Base-by-base conservation (phyloP, 2,888 invertebrate genomes). In the Amblyjoppa fuscipennis region DNA sequence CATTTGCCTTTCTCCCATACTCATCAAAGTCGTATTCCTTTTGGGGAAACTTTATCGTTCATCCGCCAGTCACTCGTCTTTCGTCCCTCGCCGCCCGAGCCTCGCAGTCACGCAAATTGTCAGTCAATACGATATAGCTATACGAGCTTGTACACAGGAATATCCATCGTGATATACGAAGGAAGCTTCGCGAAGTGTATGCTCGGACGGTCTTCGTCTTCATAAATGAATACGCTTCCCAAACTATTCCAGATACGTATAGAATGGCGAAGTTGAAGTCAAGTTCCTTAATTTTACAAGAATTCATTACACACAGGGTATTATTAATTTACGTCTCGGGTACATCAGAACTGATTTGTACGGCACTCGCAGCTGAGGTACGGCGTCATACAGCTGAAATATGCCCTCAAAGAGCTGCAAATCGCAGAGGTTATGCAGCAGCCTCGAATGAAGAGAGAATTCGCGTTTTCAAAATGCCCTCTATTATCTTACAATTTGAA, bases 31-130 rank as follows among this genome's bases (percentile, higher is more conserved):
- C 68, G 66, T 61, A 73, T 77, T 77, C 68, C 77, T 45, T 56
- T 49, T 56, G 51, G 59, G 53, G 25, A 77, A 84, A 84, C 76
- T 84, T 84, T 84, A 84, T 77, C 81, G 81, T 84, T 73, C 81
- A 66, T 56, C 38, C 76, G 76, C 34, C 38, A 34, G 68, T 64
- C 61, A 13, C 59, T 59, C 59, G 16, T 73, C 77, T 83, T 71
- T 83, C 74, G 28, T 80, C 80, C 77, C 53, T 59, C 53, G 59
- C 56, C 28, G 20, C 59, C 41, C 28, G 53, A 77, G 41, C 70
- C 28, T 31, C 28, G 51, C 45, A 66, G 73, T 73, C 84, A 84
- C 84, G 84, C 81, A 77, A 81, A 81, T 84, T 77, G 68, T 77
- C 73, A 51, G 25, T 61, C 68, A 31, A 7, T 61, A 5, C 11